Evolutionary conservation across 2,888 invertebrate species (phyloP).

Genomic region (Dasypogon diadema): DNA sequence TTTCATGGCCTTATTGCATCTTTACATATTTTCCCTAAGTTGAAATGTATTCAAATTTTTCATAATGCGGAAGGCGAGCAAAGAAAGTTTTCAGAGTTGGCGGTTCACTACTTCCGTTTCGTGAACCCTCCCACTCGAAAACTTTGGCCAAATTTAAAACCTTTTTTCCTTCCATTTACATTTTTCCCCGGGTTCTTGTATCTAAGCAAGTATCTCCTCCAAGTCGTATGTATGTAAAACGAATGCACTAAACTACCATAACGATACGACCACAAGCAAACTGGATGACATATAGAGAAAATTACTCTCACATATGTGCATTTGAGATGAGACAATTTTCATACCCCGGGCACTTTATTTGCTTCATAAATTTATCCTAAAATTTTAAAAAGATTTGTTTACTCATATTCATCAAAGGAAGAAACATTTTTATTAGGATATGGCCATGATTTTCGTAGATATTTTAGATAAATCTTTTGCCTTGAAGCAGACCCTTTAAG

Average conservation of each 20-base stretch:
- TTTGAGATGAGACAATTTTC: constrained; percentile 32
- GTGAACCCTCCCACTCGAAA: not conserved
- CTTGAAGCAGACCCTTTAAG: not conserved
- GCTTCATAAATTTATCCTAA: constrained; percentile 23
- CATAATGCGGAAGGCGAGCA: constrained; percentile 3
- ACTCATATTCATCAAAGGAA: constrained; percentile 6
- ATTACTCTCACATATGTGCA: constrained; percentile 14
- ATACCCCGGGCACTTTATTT: constrained; percentile 5
- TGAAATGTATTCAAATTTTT: constrained; percentile 35
- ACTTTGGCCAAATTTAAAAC: constrained; percentile 15
- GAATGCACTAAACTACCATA: constrained; percentile 8
- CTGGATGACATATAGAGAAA: constrained; percentile 5
- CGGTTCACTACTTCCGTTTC: constrained; percentile 24
- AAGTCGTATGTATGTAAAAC: constrained; percentile 32
- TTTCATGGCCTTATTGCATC: constrained; percentile 27
- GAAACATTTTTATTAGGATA: constrained; percentile 6
- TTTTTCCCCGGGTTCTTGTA: constrained; percentile 3
- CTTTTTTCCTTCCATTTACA: constrained; percentile 37
- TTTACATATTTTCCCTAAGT: constrained; percentile 38
- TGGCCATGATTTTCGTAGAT: not conserved
- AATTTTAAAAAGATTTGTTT: constrained; percentile 27
- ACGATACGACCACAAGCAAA: not conserved
- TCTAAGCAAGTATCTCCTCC: constrained; percentile 18
- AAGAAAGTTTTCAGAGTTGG: constrained; percentile 2
- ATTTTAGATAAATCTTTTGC: not conserved